Percentiles rank a stretch among this genome's conserved stretches.
phyloP scores from a whole-genome alignment of 1,140 invertebrate species.

The Reticulitermes speratus region DNA sequence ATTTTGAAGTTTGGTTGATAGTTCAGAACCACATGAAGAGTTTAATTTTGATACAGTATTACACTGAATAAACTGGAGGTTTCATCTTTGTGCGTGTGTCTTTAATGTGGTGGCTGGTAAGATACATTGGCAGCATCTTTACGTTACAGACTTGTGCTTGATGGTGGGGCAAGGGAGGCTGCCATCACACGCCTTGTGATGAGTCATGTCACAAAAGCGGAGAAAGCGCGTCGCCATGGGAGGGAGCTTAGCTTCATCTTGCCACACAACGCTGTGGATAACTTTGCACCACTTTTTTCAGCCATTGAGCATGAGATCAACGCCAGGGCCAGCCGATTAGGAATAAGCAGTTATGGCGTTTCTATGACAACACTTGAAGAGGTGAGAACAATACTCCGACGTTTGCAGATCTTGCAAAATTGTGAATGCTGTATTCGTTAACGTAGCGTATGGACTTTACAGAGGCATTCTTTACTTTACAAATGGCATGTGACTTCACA shows the following conservation, averaged over 20 bases:
- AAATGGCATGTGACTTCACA: too few species aligned
- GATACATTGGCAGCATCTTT: background rate
- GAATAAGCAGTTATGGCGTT: slow-evolving; percentile 84
- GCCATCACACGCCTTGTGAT: slow-evolving; percentile 62
- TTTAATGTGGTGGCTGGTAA: too few species aligned
- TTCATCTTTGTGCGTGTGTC: too few species aligned
- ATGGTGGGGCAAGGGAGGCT: slow-evolving; percentile 58
- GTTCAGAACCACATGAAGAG: too few species aligned
- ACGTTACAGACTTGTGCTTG: slow-evolving; percentile 50
- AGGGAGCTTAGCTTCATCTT: slow-evolving; percentile 73
- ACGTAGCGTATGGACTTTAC: too few species aligned
- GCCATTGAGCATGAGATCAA: slow-evolving; percentile 73
- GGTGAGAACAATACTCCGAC: slow-evolving; percentile 48
- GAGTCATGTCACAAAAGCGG: slow-evolving; percentile 64
- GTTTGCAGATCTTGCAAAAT: too few species aligned
- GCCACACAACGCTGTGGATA: slow-evolving; percentile 69
- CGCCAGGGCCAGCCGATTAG: slow-evolving; percentile 59
- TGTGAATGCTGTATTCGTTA: too few species aligned
- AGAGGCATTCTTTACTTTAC: too few species aligned
- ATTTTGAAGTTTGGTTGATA: too few species aligned
- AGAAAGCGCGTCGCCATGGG: slow-evolving; percentile 69
- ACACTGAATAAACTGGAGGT: too few species aligned
- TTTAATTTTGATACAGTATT: too few species aligned
- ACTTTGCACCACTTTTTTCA: slow-evolving; percentile 70
- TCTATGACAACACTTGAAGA: slow-evolving; percentile 94